Base-by-base conservation (phyloP, 1,140 invertebrate genomes). In the Aphelinus atriplicis region DNA sequence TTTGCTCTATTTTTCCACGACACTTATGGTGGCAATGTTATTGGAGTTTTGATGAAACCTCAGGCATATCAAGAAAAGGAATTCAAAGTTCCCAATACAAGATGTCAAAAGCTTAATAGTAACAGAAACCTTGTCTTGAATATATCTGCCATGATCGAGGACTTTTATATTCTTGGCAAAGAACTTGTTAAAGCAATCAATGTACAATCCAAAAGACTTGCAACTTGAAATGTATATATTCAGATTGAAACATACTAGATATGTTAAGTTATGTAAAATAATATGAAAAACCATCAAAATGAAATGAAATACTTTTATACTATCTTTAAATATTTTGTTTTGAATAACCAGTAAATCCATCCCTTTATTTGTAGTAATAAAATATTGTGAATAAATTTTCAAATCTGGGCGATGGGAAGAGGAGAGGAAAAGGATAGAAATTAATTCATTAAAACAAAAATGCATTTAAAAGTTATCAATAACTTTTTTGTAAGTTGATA, bases 1-100 rank as follows among this genome's bases (percentile, higher is more conserved):
- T 92, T 92, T 80, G 95, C 95, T 1, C 83, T 96, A 48, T 98
- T 98, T 84, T 97, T 98, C 84, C 92, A 97, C 84, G 94, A 98
- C 85, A 87, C 89, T 0, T 96, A 93, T 88, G 96, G 96, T 43
- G 95, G 95, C 47, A 90, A 91, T 74, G 86, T 91, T 6, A 93
- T 98, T 77, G 95, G 91, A 6, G 93, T 97, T 66, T 84, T 97
- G 10, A 94, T 96, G 90, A 96, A 94, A 84, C 95, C 95, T 5
- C 82, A 89, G 64, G 88, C 90, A 1, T 84, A 91, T 43, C 89
- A 92, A 67, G 69, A 81, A 0, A 90, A 89, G 78, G 90, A 94
- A 2, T 94, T 96, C 77, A 95, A 95, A 88, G 93, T 95, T 7
- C 84, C 86, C 2, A 82, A 89, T 63, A 78, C 90, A 1, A 85